phyloP scores from a whole-genome alignment of 1,140 invertebrate species.

The Orchestia grillus region DNA sequence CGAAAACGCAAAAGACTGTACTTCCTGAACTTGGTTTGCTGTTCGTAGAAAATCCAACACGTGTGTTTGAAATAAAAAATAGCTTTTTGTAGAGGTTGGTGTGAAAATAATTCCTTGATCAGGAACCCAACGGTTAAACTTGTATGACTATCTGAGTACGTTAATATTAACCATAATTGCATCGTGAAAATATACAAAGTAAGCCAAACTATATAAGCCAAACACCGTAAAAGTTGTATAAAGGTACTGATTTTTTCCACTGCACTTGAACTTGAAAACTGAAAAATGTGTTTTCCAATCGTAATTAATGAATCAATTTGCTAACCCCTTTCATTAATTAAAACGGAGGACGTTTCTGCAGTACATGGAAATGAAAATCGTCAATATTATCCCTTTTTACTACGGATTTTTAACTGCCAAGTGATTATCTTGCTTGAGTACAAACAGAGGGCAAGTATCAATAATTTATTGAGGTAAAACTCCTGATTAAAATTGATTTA shows the following conservation, averaged over 20 bases:
- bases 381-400: not conserved
- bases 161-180: too few species aligned
- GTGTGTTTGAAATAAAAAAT: not conserved
- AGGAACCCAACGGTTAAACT: too few species aligned
- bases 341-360: not conserved
- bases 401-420: not conserved
- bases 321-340: not conserved
- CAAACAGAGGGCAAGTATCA: not conserved
- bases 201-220: not conserved
- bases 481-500: not conserved
- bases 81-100: too few species aligned
- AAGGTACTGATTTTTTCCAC: too few species aligned
- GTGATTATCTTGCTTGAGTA: not conserved
- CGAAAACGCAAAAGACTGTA: not conserved
- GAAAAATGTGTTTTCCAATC: not conserved
- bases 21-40: not conserved
- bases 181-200: not conserved
- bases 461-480: not conserved
- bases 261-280: not conserved
- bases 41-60: not conserved
- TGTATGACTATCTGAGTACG: too few species aligned
- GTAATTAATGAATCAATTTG: not conserved
- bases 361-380: not conserved
- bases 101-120: too few species aligned
- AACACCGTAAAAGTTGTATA: not conserved